Conservation (phyloP, 2,113 vertebrate species). For the Oriolus oriolus region DNA sequence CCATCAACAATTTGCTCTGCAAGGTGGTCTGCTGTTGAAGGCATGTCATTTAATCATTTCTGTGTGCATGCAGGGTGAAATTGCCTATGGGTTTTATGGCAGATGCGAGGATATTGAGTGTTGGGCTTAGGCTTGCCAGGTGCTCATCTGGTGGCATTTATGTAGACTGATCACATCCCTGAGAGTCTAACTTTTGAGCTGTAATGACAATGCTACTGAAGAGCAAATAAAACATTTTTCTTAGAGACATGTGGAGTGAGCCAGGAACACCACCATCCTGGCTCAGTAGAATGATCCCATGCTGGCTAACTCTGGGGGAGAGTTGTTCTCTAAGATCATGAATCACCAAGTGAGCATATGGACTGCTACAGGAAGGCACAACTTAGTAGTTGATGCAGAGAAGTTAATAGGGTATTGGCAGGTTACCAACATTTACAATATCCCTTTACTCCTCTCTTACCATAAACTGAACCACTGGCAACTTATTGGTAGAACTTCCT, state of each 20-base stretch:
- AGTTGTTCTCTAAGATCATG: background rate
- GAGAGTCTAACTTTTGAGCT: background rate
- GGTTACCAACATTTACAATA: background rate
- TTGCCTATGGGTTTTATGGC: background rate
- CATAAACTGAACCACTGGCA: background rate
- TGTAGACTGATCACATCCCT: background rate
- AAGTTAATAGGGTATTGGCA: background rate
- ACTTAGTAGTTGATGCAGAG: background rate
- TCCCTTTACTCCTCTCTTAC: background rate
- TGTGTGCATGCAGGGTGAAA: background rate
- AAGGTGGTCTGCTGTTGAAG: background rate
- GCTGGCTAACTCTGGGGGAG: accelerated
- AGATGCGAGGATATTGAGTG: background rate
- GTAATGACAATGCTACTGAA: background rate
- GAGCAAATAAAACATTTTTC: background rate
- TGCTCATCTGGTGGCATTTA: background rate
- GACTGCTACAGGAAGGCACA: background rate
- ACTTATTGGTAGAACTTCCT: background rate
- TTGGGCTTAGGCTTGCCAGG: background rate
- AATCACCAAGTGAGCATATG: background rate
- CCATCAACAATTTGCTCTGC: background rate
- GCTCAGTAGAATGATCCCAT: background rate
- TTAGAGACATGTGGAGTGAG: background rate
- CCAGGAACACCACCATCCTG: background rate
- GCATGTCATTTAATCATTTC: background rate